phyloP scores from a whole-genome alignment of 2,797 vertebrate genomes.

The Poecilia gillii region DNA sequence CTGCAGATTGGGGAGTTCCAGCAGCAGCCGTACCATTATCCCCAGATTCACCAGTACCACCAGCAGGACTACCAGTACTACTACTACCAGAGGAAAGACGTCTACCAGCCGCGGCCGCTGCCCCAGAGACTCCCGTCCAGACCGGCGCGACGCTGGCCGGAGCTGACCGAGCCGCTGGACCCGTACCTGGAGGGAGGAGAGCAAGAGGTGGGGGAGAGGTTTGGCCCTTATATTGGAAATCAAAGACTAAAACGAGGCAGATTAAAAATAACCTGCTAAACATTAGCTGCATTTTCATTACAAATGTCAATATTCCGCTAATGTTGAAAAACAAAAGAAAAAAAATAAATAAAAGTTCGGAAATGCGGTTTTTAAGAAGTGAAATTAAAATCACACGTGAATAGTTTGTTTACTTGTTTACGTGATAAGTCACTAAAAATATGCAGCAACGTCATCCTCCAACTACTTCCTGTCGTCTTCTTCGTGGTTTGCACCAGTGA shows the following conservation, averaged over 20 bases:
- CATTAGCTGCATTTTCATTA: background rate
- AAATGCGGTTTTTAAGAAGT: background rate
- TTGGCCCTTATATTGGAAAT: background rate
- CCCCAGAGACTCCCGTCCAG: constrained; percentile 66
- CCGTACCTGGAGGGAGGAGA: constrained; percentile 83
- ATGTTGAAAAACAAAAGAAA: no score
- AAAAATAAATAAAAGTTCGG: background rate
- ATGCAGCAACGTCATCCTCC: background rate
- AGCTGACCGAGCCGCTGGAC: constrained; percentile 66
- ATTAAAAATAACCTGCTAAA: background rate
- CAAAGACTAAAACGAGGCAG: background rate
- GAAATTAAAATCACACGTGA: background rate
- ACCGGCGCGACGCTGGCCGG: constrained; percentile 70
- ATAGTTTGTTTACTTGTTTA: no score
- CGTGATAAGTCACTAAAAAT: no score
- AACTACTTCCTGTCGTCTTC: background rate
- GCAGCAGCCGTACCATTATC: constrained; percentile 67
- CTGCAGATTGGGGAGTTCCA: constrained; percentile 82
- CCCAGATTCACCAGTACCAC: constrained; percentile 63
- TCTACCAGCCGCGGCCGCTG: constrained; percentile 61
- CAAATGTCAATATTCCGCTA: background rate
- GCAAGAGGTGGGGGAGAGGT: constrained; percentile 72
- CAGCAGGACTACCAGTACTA: constrained; percentile 58
- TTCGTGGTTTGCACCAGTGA: background rate
- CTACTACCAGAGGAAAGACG: constrained; percentile 56